Evolutionary conservation across 2,797 vertebrate genomes (phyloP), one percentile per base, ranked within the genome.

Genomic region (Echeneis naucrates): DNA sequence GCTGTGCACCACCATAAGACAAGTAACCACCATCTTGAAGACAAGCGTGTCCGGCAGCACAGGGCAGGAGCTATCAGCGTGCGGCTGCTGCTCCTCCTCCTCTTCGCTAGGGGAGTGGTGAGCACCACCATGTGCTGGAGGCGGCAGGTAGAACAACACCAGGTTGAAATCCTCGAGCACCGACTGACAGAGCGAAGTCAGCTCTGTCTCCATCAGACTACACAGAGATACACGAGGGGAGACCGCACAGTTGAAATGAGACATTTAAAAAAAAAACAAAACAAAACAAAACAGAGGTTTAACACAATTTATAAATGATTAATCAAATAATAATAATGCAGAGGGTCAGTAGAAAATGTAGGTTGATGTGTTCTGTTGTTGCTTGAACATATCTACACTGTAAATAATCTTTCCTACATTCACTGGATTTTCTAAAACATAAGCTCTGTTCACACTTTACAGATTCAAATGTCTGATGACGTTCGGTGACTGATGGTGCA

Each of bases 151-250:
- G 88, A 99, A 99, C 77, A 99, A 94, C 70, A 98, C 98, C 70
- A 99, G 94, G 93, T 99, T 99, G 91, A 98, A 98, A 86, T 99
- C 98, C 85, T 99, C 98, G 86, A 99, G 94, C 83, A 99, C 97
- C 0, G 96, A 97, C 92, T 99, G 98, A 92, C 98, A 99, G 68
- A 99, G 96, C 0, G 95, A 94, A 0, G 98, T 99, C 89, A 99
- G 92, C 93, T 99, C 98, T 0, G 96, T 94, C 89, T 99, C 97
- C 87, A 96, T 83, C 8, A 96, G 92, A 84, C 98, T 99, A 12
- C 11, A 73, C 0, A 9, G 4, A 24, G 8, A 0, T 12, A 59
- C 37, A 53, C 27, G 44, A 45, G 19, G 12, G 8, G 27, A 23
- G 16, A 30, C 4, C 12, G 11, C 2, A 17, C 0, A 2, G 50